Evolutionary conservation across 2,888 invertebrate species (phyloP), one percentile per base, ranked within the genome.

Genomic region (Cerceris rybyensis): DNA sequence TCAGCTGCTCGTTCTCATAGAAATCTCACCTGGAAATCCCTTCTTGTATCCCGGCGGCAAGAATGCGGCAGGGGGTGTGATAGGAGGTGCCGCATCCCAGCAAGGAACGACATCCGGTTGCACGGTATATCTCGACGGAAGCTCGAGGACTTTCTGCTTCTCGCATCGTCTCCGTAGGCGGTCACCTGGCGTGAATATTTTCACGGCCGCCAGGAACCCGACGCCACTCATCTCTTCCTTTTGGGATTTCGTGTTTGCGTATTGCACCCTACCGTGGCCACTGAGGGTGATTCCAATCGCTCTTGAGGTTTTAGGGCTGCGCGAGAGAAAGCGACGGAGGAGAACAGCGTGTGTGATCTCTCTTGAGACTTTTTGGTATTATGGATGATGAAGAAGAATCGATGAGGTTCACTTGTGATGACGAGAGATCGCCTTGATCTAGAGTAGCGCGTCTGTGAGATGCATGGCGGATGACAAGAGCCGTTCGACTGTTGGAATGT

Each of bases 21-120:
- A 7, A 55, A 42, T 70, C 90, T 90, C 89, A 92, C 92, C 92
- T 89, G 90, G 86, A 74, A 90, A 90, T 63, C 90, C 91, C 82
- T 92, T 92, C 84, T 93, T 94, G 87, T 95, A 95, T 55, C 94
- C 95, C 39, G 94, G 94, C 5, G 95, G 94, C 66, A 95, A 92
- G 88, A 95, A 95, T 71, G 95, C 95, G 8, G 95, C 95, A 14
- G 95, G 96, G 41, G 95, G 95, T 43, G 95, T 95, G 82, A 95
- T 95, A 42, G 95, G 95, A 42, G 94, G 94, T 79, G 94, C 94
- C 7, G 93, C 91, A 84, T 94, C 94, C 94, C 94, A 94, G 81
- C 92, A 93, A 49, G 94, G 94, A 69, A 94, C 94, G 65, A 94
- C 93, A 86, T 94, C 94, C 63, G 94, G 93, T 77, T 93, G 93